Base-by-base conservation (phyloP, 2,888 invertebrate species). In the Macrophya alboannulata region DNA sequence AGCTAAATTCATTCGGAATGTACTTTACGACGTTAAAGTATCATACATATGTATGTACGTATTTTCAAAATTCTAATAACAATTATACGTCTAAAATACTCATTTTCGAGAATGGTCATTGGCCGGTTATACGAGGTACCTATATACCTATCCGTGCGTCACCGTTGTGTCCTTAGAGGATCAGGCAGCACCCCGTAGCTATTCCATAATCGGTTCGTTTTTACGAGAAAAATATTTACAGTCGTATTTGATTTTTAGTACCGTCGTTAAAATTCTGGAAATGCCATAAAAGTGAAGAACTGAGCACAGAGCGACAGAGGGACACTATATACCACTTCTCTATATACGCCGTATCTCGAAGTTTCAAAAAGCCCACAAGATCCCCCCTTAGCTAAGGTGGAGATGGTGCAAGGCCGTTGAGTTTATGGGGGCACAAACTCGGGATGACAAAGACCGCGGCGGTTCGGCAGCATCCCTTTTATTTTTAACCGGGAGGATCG, bases 221-320 rank as follows among this genome's bases (percentile, higher is more conserved):
- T 83, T 83, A 83, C 68, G 83, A 83, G 83, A 83, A 83, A 83
- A 83, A 83, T 83, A 83, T 83, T 83, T 83, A 83, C 68, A 83
- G 68, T 83, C 83, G 68, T 83, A 68, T 83, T 83, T 48, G 83
- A 89, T 89, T 88, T 92, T 92, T 92, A 91, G 90, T 90, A 89
- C 88, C 86, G 90, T 90, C 91, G 91, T 93, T 92, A 92, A 93
- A 93, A 92, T 92, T 93, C 91, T 91, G 91, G 90, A 91, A 93
- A 92, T 91, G 92, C 91, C 90, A 90, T 92, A 92, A 93, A 93
- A 91, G 87, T 88, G 87, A 87, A 84, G 88, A 86, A 86, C 83
- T 59, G 21, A 48, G 48, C 45, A 65, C 48, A 71, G 68, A 81
- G 79, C 25, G 62, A 81, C 79, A 81, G 81, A 77, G 77, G 55